Conservation (phyloP, 2,888 invertebrate species). For the Platynereis dumerilii region DNA sequence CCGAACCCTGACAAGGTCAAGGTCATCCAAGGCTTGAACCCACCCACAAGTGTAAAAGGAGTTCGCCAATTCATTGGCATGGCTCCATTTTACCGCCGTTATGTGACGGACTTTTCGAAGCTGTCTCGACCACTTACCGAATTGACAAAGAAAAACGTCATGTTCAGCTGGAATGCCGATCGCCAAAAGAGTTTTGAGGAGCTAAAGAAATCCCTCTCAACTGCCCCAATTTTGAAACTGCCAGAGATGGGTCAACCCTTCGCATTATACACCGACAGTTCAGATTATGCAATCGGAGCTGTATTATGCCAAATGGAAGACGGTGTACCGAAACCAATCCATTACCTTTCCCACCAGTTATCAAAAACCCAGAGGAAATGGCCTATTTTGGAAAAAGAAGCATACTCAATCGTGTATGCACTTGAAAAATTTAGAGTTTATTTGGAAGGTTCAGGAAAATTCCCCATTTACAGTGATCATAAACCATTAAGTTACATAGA, state of each 20-base stretch:
- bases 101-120: no score
- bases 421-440: slow-evolving; percentile 1
- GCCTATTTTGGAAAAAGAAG: neutral
- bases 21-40: no score
- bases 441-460: neutral
- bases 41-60: no score
- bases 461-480: neutral
- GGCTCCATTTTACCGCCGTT: no score
- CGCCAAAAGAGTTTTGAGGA: no score
- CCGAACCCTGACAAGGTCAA: no score
- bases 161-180: no score
- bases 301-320: neutral
- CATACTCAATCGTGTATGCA: neutral
- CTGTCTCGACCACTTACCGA: no score
- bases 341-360: slow-evolving; percentile 5
- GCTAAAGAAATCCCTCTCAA: no score
- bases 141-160: no score
- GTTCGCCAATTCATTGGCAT: no score
- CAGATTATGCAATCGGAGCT: slow-evolving; percentile 1
- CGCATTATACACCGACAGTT: neutral
- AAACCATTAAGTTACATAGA: neutral
- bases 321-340: neutral
- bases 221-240: neutral
- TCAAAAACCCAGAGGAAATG: slow-evolving; percentile 3
- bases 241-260: neutral